Evolutionary conservation across 2,888 invertebrate genomes (phyloP).

Genomic region (Cryptocephalus moraei): DNA sequence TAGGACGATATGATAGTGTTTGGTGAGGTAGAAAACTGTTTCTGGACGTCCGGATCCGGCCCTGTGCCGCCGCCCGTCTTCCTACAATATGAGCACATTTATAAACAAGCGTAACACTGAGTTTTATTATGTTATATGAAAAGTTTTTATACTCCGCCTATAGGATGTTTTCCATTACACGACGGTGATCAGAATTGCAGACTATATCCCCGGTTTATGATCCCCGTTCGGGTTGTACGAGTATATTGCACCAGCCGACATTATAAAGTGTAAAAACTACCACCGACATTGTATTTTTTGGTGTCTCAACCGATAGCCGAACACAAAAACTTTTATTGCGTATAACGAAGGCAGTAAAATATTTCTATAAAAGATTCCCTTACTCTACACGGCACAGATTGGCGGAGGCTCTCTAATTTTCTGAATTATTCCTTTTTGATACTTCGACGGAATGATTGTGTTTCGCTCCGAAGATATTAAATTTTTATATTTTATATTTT

Average conservation of each 20-base stretch:
- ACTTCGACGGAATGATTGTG: slow-evolving; percentile 14
- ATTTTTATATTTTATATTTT: no score
- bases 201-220: slow-evolving; percentile 33
- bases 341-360: background rate
- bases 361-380: slow-evolving; percentile 7
- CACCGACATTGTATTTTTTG: slow-evolving; percentile 29
- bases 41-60: background rate
- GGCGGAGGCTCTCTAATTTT: slow-evolving; percentile 23
- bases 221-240: slow-evolving; percentile 31
- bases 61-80: slow-evolving; percentile 1
- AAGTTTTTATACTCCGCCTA: slow-evolving; percentile 36
- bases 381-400: background rate
- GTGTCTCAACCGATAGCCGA: background rate
- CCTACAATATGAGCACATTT: slow-evolving; percentile 22
- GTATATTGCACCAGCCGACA: slow-evolving; percentile 30
- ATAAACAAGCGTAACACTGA: slow-evolving; percentile 19
- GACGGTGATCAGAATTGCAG: slow-evolving; percentile 35
- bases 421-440: slow-evolving; percentile 23
- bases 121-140: slow-evolving; percentile 32
- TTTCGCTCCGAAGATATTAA: slow-evolving; percentile 8
- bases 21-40: no score
- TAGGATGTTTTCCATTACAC: slow-evolving; percentile 35
- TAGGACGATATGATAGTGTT: no score
- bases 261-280: slow-evolving; percentile 38
- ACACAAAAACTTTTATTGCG: background rate